Percentiles rank a stretch among this genome's conserved stretches.
Evolutionary conservation across 2,888 invertebrate genomes (phyloP).

Genomic region (Odontocolon sp.): DNA sequence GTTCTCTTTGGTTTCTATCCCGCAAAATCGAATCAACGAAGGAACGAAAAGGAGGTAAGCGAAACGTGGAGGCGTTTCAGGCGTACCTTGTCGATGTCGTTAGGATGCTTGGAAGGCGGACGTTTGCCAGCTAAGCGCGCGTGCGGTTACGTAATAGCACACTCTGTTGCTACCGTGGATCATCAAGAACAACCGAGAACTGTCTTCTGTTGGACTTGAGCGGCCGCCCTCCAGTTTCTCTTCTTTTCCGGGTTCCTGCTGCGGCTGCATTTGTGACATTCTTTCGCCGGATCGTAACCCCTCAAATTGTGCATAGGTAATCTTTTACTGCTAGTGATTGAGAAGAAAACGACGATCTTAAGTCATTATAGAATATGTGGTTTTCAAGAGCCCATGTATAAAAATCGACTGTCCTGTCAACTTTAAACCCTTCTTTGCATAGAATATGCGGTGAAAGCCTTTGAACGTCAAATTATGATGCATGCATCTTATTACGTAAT

Average conservation of each 20-base stretch:
- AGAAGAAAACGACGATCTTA: too few species aligned
- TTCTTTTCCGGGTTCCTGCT: neutral
- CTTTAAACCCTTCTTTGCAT: too few species aligned
- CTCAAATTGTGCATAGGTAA: too few species aligned
- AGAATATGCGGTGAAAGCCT: neutral
- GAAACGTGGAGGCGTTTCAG: conserved; percentile 48
- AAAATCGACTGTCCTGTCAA: too few species aligned
- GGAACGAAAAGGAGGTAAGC: conserved; percentile 7
- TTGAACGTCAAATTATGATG: neutral
- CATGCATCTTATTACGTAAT: conserved; percentile 11
- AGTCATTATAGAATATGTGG: too few species aligned
- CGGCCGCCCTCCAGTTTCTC: neutral
- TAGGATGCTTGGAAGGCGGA: conserved; percentile 49
- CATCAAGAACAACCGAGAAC: conserved; percentile 40
- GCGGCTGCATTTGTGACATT: neutral
- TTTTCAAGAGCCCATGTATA: too few species aligned
- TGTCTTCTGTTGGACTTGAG: conserved; percentile 22
- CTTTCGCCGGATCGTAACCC: neutral
- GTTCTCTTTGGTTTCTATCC: neutral
- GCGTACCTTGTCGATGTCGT: too few species aligned
- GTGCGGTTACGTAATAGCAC: conserved; percentile 44
- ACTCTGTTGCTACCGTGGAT: conserved; percentile 28
- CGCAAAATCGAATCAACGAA: neutral
- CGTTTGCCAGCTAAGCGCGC: conserved; percentile 14
- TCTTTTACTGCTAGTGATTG: too few species aligned